These are phyloP conservation scores for Musca vetustissima DNA, from an alignment of 1,140 invertebrate genomes.

Conservation along the genomic window DNA sequence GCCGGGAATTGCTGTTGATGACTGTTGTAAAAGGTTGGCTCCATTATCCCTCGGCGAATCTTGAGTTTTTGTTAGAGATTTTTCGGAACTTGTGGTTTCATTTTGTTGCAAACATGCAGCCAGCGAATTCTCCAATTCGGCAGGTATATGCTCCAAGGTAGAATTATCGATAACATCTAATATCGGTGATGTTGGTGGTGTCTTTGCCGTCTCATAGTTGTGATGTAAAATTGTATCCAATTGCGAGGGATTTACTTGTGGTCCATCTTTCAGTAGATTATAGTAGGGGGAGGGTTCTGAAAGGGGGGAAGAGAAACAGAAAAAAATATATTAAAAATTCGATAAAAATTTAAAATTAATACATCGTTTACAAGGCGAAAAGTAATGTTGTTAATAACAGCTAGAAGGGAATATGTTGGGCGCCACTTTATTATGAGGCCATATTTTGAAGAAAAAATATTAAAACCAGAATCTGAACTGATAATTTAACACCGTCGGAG, in stretches of 20 bases:
- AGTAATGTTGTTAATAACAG: too few species aligned
- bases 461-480: too few species aligned
- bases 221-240: conserved; percentile 14
- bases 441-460: too few species aligned
- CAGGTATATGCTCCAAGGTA: conserved; percentile 1
- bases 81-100: neutral
- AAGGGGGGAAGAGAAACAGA: neutral
- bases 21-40: neutral
- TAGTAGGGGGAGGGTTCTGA: neutral
- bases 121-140: neutral
- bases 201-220: neutral
- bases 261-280: neutral
- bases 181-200: conserved; percentile 23
- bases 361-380: too few species aligned
- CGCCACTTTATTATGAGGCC: too few species aligned
- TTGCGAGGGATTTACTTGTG: neutral
- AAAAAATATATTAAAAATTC: too few species aligned
- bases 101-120: neutral
- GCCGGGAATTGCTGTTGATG: neutral
- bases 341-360: too few species aligned
- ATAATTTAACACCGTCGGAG: too few species aligned
- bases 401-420: too few species aligned
- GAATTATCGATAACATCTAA: conserved; percentile 26
- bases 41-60: neutral
- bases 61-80: neutral